Evolutionary conservation across 2,888 invertebrate species (phyloP), one percentile per base, ranked within the genome.

Genomic region (Pheosia tremula): DNA sequence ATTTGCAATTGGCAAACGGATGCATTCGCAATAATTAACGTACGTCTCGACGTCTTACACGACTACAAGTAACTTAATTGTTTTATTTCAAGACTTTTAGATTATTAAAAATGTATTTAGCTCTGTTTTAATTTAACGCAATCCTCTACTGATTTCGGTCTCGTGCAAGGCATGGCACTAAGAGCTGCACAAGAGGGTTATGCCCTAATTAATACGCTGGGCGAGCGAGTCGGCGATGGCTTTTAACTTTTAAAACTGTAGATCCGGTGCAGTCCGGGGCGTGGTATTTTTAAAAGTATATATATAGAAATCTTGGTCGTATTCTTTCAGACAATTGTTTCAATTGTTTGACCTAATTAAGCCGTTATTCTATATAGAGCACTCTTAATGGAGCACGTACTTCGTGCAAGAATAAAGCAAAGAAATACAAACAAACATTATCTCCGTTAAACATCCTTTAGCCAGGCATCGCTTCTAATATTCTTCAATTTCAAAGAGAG

Each of bases 1-100:
- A 60, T 68, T 62, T 64, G 66, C 64, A 60, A 73, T 77, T 79
- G 75, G 70, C 77, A 77, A 66, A 61, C 62, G 59, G 63, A 66
- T 72, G 68, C 73, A 64, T 54, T 59, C 37, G 62, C 71, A 72
- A 75, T 68, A 73, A 71, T 71, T 72, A 72, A 63, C 24, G 37
- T 11, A 2, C 8, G 37, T 53, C 53, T 10, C 64, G 39, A 10
- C 57, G 62, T 60, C 67, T 68, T 66, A 67, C 68, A 69, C 57
- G 61, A 60, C 39, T 45, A 57, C 50, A 61, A 68, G 56, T 57
- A 56, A 66, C 69, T 63, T 24, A 43, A 49, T 59, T 55, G 47
- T 59, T 58, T 60, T 36, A 53, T 63, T 50, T 52, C 13, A 41
- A 54, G 6, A 49, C 58, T 62, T 58, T 62, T 58, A 47, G 11